A percentile compares a stretch with the other conserved stretches of the same genome.
These are phyloP conservation scores for Hippocampus mohnikei DNA, from an alignment of 2,113 vertebrate species.

Conservation along the genomic window DNA sequence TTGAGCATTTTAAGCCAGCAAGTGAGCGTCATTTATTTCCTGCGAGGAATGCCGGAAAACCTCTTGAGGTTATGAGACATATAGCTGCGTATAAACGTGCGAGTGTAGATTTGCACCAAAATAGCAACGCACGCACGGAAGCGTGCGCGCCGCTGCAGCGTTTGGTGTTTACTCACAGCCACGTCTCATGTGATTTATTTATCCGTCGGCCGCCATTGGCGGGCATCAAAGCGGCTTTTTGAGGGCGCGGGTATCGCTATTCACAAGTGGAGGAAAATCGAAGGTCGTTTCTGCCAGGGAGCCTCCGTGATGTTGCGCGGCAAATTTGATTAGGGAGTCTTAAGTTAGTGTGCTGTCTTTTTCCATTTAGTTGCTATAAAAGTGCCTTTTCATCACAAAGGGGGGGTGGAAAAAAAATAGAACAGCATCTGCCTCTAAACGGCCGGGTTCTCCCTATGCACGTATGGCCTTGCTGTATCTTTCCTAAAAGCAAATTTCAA, in stretches of 20 bases:
- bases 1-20: not conserved
- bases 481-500: not conserved
- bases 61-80: not conserved
- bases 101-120: conserved; percentile 33
- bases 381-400: conserved; percentile 2
- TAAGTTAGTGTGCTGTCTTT: not conserved
- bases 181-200: conserved; percentile 43
- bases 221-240: conserved; percentile 28
- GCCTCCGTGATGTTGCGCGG: conserved; percentile 7
- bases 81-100: conserved; percentile 27
- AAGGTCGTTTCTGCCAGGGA: conserved; percentile 44
- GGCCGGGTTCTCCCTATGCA: conserved; percentile 13
- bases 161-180: conserved; percentile 22
- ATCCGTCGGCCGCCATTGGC: conserved; percentile 16
- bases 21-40: not conserved
- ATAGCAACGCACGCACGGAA: conserved; percentile 21
- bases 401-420: not conserved
- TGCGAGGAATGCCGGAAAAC: not conserved
- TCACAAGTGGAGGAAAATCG: conserved; percentile 36
- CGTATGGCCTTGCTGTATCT: not conserved
- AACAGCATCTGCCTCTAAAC: conserved; percentile 26
- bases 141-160: not conserved
- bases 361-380: conserved; percentile 2
- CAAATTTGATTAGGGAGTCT: conserved; percentile 25
- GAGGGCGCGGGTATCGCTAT: conserved; percentile 15